A percentile compares a stretch with the other conserved stretches of the same genome.
These are phyloP conservation scores for Dorcus hopei DNA, from an alignment of 2,888 invertebrate species.

Conservation along the genomic window DNA sequence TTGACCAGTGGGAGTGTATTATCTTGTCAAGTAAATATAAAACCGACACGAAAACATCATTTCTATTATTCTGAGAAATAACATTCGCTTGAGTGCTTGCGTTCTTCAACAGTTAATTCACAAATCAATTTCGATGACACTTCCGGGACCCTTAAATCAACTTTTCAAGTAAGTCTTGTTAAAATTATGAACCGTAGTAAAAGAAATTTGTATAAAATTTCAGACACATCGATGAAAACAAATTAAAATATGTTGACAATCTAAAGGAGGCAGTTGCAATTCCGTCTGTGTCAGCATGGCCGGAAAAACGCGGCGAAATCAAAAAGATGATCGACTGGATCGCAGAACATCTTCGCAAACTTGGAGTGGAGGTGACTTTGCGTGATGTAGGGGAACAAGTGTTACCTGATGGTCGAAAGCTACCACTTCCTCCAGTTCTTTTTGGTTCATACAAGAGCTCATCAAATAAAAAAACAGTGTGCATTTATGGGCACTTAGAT, in stretches of 20 bases:
- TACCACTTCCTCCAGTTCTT: constrained; percentile 83
- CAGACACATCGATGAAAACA: constrained; percentile 78
- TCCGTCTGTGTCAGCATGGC: constrained; percentile 92
- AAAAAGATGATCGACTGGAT: constrained; percentile 85
- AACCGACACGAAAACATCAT: not conserved
- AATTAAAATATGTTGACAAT: constrained; percentile 70
- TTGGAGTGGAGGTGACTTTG: constrained; percentile 70
- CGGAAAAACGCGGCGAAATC: constrained; percentile 76
- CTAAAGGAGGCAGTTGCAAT: constrained; percentile 87
- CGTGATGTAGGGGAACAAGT: constrained; percentile 74
- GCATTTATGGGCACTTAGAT: constrained; percentile 96
- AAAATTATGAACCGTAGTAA: not conserved
- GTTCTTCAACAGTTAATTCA: not conserved
- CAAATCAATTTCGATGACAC: constrained; percentile 1
- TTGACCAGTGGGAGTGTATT: not conserved
- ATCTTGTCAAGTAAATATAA: not conserved
- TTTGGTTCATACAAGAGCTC: constrained; percentile 79
- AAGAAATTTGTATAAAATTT: constrained; percentile 18
- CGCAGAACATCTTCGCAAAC: constrained; percentile 61
- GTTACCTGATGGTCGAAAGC: constrained; percentile 65
- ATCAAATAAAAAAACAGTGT: constrained; percentile 84
- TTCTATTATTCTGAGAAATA: not conserved
- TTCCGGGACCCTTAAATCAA: constrained; percentile 13
- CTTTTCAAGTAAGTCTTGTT: constrained; percentile 21
- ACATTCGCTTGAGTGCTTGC: too few species aligned